Percentiles rank a stretch among this genome's conserved stretches.
These are phyloP conservation scores for Plecotus auritus DNA, from an alignment of 2,113 vertebrate genomes.

Conservation along the genomic window DNA sequence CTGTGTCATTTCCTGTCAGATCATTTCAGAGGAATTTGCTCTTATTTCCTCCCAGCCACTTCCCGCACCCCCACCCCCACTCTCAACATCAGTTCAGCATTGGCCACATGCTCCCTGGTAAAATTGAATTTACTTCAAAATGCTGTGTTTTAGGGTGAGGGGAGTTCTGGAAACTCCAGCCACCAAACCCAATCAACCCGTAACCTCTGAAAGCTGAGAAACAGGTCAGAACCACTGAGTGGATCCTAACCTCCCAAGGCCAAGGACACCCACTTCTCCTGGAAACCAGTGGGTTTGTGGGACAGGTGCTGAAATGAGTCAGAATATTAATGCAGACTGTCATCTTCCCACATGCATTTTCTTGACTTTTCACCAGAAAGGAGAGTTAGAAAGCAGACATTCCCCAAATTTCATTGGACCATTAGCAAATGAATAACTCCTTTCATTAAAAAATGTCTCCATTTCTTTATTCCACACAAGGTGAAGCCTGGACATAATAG, in stretches of 20 bases:
- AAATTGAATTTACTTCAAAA: conserved; percentile 84
- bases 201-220: not conserved
- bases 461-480: conserved; percentile 43
- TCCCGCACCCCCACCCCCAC: conserved; percentile 51
- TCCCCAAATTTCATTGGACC: conserved; percentile 51
- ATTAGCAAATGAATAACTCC: conserved; percentile 58
- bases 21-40: conserved; percentile 93
- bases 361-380: conserved; percentile 52
- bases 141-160: conserved; percentile 57
- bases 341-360: conserved; percentile 49
- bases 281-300: not conserved
- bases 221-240: not conserved
- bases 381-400: conserved; percentile 56
- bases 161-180: not conserved
- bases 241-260: not conserved
- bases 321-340: conserved; percentile 35
- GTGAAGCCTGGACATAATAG: conserved; percentile 58
- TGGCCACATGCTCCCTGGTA: conserved; percentile 66
- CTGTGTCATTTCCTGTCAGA: conserved; percentile 95
- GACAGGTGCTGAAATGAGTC: not conserved
- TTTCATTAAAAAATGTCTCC: conserved; percentile 59
- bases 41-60: conserved; percentile 90
- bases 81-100: conserved; percentile 48
- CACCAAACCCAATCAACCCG: not conserved
- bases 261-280: not conserved